Percentiles rank a stretch among this genome's conserved stretches.
Evolutionary conservation across 23 tunicate genomes (phyloP).

Genomic region (Halocynthia roretzi): DNA sequence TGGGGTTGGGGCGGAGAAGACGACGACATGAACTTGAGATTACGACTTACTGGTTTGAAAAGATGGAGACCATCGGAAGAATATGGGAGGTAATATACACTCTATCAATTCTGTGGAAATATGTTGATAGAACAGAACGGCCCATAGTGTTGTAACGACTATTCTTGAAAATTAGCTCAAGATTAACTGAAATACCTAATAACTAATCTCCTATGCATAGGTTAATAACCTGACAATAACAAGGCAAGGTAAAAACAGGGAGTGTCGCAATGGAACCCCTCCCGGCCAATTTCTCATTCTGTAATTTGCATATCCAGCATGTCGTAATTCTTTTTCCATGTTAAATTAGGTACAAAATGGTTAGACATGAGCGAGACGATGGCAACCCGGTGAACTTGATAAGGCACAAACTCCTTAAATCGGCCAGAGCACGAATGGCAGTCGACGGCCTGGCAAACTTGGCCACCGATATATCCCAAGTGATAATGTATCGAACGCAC

Average conservation of each 20-base stretch:
- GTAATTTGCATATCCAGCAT: neutral
- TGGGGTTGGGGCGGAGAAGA: slow-evolving; percentile 91
- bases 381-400: slow-evolving; percentile 40
- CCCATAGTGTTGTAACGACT: no score
- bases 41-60: slow-evolving; percentile 17
- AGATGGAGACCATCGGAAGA: slow-evolving; percentile 15
- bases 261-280: no score
- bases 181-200: no score
- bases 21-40: slow-evolving; percentile 59
- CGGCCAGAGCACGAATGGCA: slow-evolving; percentile 20
- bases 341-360: slow-evolving; percentile 47
- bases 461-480: slow-evolving; percentile 14
- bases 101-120: no score
- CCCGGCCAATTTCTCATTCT: no score
- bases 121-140: no score
- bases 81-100: slow-evolving; percentile 35
- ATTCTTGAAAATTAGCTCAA: no score
- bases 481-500: slow-evolving; percentile 1
- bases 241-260: no score
- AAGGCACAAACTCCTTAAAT: slow-evolving; percentile 40
- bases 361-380: slow-evolving; percentile 38
- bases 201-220: no score
- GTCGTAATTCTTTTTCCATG: neutral
- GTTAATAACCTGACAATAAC: no score
- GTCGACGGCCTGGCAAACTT: slow-evolving; percentile 42